Evolutionary conservation across 2,113 vertebrate species (phyloP).

Genomic region (Climacteris rufus): DNA sequence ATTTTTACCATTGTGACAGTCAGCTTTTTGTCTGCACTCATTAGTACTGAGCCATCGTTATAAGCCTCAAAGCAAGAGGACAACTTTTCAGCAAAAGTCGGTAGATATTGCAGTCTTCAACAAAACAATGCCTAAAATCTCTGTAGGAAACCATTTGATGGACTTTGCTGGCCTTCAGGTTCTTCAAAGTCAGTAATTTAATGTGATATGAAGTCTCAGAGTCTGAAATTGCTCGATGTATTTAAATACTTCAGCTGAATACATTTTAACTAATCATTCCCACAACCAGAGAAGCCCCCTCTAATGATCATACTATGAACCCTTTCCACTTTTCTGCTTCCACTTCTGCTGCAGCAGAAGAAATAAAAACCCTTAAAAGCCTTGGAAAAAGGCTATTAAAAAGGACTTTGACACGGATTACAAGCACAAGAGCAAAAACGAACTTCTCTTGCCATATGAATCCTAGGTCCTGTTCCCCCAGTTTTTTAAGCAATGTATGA

Average conservation of each 20-base stretch:
- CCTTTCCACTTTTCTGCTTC: neutral
- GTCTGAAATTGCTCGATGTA: neutral
- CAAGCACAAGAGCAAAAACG: neutral
- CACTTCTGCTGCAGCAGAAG: neutral
- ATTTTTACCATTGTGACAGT: neutral
- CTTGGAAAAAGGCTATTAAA: neutral
- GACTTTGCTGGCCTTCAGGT: neutral
- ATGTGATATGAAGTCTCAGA: neutral
- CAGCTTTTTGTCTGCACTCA: neutral
- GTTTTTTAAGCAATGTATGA: neutral
- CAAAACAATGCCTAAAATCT: neutral
- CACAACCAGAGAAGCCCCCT: neutral
- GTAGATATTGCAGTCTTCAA: neutral
- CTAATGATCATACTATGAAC: neutral
- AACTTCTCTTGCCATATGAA: neutral
- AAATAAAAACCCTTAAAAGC: neutral
- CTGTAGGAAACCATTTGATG: neutral
- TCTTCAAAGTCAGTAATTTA: neutral
- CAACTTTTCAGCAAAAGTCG: neutral
- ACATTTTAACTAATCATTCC: neutral
- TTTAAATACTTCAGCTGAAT: neutral
- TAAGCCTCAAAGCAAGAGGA: neutral
- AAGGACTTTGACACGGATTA: neutral
- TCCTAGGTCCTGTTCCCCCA: neutral
- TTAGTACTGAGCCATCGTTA: neutral